phyloP scores from a whole-genome alignment of 2,113 vertebrate genomes.

The Megatriorchis doriae region DNA sequence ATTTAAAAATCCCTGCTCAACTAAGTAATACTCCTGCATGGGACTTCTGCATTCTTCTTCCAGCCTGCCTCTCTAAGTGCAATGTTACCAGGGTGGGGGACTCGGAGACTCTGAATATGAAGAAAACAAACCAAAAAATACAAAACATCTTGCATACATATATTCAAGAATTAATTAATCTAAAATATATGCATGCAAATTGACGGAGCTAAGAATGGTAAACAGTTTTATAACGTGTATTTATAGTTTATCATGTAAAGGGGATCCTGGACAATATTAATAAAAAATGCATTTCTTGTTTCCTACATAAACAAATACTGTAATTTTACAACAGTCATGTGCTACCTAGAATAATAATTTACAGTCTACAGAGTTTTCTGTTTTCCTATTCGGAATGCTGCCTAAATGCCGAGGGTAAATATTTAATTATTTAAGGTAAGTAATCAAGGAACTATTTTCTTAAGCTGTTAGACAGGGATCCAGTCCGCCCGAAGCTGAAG shows the following conservation, averaged over 20 bases:
- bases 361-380: background rate
- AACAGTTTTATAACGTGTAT: background rate
- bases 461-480: background rate
- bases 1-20: background rate
- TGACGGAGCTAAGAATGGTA: background rate
- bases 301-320: background rate
- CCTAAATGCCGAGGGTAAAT: background rate
- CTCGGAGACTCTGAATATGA: background rate
- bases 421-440: background rate
- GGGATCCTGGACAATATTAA: background rate
- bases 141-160: background rate
- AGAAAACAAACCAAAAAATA: background rate
- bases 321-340: background rate
- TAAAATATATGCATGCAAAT: background rate
- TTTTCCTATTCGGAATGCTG: accelerated
- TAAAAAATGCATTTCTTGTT: background rate
- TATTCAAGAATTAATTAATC: background rate
- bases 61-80: background rate
- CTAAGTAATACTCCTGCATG: background rate
- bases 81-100: background rate
- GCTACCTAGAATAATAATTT: background rate
- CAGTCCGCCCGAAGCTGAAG: background rate
- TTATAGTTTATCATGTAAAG: background rate
- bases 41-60: background rate
- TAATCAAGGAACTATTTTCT: background rate